Percentiles rank a stretch among this genome's conserved stretches.
Evolutionary conservation across 1,140 invertebrate species (phyloP).

Genomic region (Solenopsis fugax): DNA sequence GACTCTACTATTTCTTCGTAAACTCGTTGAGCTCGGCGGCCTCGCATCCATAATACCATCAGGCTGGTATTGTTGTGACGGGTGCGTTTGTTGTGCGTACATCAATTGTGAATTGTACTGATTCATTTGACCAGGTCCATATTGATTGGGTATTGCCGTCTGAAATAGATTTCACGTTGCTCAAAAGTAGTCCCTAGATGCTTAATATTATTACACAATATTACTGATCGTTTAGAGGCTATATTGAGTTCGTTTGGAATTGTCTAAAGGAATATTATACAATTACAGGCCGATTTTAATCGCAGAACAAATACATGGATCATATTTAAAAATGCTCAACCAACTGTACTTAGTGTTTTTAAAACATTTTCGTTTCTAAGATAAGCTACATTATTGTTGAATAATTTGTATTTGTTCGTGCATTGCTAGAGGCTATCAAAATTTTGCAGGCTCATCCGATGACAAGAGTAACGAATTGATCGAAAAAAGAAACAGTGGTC

Average conservation of each 20-base stretch:
- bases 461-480: not conserved
- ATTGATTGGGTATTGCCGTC: conserved; percentile 80
- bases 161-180: conserved; percentile 61
- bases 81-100: conserved; percentile 74
- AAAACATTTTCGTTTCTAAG: not conserved
- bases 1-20: conserved; percentile 84
- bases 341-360: not conserved
- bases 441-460: conserved; percentile 47
- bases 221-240: too few relatives aligned
- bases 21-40: conserved; percentile 78
- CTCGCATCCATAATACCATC: conserved; percentile 77
- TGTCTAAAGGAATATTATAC: too few relatives aligned
- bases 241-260: too few relatives aligned
- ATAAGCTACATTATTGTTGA: not conserved
- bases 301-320: conserved; percentile 20
- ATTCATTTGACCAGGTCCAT: conserved; percentile 80
- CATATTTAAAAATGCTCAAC: not conserved
- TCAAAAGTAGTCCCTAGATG: not conserved
- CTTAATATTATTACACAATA: too few relatives aligned
- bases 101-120: conserved; percentile 78
- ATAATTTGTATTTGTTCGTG: conserved; percentile 16
- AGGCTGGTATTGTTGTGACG: conserved; percentile 79
- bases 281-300: not conserved
- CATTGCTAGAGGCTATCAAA: conserved; percentile 11
- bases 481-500: not conserved